Conservation (phyloP, 2,888 invertebrate species). For the Balanococcus diminutus region DNA sequence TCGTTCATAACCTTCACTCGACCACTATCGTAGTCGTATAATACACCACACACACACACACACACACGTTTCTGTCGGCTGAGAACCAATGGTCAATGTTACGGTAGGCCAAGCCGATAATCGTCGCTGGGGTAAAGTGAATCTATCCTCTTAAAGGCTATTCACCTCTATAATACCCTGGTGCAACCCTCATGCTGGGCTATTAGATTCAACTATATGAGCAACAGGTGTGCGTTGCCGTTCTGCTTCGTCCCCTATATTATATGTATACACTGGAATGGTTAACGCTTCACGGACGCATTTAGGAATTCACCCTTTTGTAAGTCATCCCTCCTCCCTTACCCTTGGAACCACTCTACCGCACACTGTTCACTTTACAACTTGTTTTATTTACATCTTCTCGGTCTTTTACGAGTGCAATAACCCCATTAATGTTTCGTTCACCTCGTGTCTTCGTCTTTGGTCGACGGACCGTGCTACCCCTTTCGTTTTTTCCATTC, state of each 20-base stretch:
- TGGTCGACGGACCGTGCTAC: constrained; percentile 5
- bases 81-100: constrained; percentile 44
- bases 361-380: background rate
- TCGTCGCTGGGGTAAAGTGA: constrained; percentile 16
- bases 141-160: constrained; percentile 39
- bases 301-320: constrained; percentile 33
- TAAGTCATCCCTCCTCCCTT: background rate
- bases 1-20: background rate
- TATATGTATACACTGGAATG: background rate
- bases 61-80: background rate
- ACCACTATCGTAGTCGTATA: background rate
- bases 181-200: constrained; percentile 38
- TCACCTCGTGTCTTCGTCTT: constrained; percentile 33
- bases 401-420: constrained; percentile 36
- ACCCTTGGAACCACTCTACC: background rate
- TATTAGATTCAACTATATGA: constrained; percentile 3
- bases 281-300: constrained; percentile 35
- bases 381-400: constrained; percentile 51
- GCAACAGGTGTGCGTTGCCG: constrained; percentile 53
- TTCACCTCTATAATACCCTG: constrained; percentile 37
- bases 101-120: constrained; percentile 44
- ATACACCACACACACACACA: too few relatives aligned
- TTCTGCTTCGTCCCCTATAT: constrained; percentile 27
- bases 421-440: constrained; percentile 52
- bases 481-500: background rate